Evolutionary conservation across 1,140 invertebrate species (phyloP), one percentile per base, ranked within the genome.

Genomic region (Platorchestia sp.): DNA sequence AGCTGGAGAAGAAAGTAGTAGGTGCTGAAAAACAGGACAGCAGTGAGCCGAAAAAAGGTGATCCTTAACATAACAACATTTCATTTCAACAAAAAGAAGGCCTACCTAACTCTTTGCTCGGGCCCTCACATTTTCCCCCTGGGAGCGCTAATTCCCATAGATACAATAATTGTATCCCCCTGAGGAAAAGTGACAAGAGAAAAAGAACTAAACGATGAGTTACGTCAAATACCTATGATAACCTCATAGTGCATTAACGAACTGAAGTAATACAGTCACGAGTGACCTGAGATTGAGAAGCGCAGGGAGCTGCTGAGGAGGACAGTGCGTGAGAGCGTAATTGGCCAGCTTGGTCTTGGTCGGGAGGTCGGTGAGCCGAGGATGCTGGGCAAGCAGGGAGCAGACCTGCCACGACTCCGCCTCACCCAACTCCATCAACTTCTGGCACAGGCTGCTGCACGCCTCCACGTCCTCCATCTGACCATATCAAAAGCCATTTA

Each of bases 351-450:
- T 93, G 10, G 43, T 93, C 40, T 93, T 93, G 91, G 91, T 44
- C 3, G 91, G 22, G 45, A 93, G 43, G 45, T 93, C 91, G 43
- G 45, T 47, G 91, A 44, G 44, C 19, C 43, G 40, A 6, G 91
- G 43, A 40, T 45, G 41, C 91, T 93, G 43, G 45, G 91, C 91
- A 10, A 93, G 91, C 91, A 47, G 36, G 45, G 91, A 45, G 47
- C 91, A 93, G 10, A 93, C n/a, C 45, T 45, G 40, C 91, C 91
- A 93, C 41, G 91, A 45, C 91, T 93, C 91, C 44, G 7, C 7
- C 91, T 93, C 41, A 44, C 91, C 91, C 44, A 93, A 44, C 91
- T 44, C 45, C 91, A 93, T 93, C 43, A 93, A 44, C 91, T 93
- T 45, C 91, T 93, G 44, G 36, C 91, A 93, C 91, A 93, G 91